phyloP scores from a whole-genome alignment of 2,113 vertebrate genomes.

The Ammospiza caudacuta region DNA sequence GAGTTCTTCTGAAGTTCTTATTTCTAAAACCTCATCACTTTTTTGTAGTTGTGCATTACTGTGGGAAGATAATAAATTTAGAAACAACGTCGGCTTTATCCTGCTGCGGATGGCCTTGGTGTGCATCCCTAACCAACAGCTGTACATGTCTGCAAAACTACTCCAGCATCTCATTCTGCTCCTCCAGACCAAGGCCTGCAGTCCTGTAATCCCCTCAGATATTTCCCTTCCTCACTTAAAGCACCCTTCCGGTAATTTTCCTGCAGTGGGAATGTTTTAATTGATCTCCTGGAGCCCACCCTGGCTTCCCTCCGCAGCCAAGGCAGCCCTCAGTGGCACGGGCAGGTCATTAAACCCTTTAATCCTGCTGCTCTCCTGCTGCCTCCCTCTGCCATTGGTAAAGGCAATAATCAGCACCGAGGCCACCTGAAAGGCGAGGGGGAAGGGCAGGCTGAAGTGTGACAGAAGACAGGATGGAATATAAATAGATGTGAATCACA shows the following conservation, averaged over 20 bases:
- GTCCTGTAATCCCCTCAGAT: not conserved
- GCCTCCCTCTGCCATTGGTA: not conserved
- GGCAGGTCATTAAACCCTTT: not conserved
- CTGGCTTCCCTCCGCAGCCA: not conserved
- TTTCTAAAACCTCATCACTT: not conserved
- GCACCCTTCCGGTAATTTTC: not conserved
- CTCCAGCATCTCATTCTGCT: not conserved
- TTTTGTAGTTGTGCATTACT: not conserved
- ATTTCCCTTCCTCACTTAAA: not conserved
- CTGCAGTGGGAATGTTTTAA: not conserved
- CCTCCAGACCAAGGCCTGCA: not conserved
- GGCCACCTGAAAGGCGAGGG: not conserved
- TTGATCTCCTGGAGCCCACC: not conserved
- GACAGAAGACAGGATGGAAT: not conserved
- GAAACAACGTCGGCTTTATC: not conserved
- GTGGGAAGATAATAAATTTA: not conserved
- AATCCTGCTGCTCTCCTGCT: not conserved
- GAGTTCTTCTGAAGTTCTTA: not conserved
- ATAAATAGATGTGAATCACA: conserved; percentile 14
- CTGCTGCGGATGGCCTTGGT: not conserved
- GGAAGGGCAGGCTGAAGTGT: not conserved
- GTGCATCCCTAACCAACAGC: not conserved
- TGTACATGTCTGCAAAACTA: not conserved
- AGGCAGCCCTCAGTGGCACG: not conserved
- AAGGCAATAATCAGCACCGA: not conserved